Evolutionary conservation across 2,797 vertebrate species (phyloP).

Genomic region (Falco berigora): DNA sequence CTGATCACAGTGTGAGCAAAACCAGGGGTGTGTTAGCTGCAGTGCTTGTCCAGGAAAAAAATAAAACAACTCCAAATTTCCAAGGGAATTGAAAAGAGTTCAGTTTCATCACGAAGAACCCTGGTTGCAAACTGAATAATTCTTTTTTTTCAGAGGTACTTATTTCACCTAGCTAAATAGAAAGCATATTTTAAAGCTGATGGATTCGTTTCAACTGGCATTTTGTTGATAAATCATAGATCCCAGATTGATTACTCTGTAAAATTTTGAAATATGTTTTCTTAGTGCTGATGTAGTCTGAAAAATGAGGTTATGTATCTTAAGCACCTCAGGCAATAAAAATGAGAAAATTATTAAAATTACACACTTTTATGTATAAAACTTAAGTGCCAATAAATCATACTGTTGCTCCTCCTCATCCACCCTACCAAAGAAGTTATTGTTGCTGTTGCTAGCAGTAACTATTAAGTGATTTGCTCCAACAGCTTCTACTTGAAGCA

Average conservation of each 20-base stretch:
- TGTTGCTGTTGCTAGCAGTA: neutral
- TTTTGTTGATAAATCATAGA: neutral
- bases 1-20: neutral
- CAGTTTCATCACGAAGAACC: neutral
- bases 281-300: neutral
- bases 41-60: neutral
- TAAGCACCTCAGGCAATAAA: neutral
- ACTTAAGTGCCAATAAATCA: neutral
- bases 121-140: neutral
- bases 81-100: neutral
- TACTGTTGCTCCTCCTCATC: neutral
- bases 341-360: neutral
- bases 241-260: neutral
- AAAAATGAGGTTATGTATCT: neutral
- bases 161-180: neutral
- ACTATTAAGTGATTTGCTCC: neutral
- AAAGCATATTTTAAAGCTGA: neutral
- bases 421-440: neutral
- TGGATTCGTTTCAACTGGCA: conserved; percentile 1
- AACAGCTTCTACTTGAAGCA: neutral
- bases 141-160: neutral
- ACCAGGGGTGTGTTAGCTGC: neutral
- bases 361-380: neutral
- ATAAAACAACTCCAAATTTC: neutral
- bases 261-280: neutral